Evolutionary conservation across 1,140 invertebrate species (phyloP).

Genomic region (Pectinophora gossypiella): DNA sequence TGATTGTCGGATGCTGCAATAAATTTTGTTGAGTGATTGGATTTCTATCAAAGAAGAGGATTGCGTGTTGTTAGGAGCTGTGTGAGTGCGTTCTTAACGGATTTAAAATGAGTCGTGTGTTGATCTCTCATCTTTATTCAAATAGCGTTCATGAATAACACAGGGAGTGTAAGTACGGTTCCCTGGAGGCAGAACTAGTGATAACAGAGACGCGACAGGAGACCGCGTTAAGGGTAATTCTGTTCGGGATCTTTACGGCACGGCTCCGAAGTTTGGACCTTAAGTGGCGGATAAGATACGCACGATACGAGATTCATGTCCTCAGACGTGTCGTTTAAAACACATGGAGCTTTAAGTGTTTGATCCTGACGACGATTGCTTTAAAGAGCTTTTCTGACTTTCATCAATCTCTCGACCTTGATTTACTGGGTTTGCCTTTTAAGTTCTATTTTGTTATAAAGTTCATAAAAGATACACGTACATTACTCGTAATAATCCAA

Average conservation of each 20-base stretch:
- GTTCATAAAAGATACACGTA: no score
- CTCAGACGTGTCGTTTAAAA: slow-evolving; percentile 2
- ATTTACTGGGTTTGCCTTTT: no score
- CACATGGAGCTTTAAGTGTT: background rate
- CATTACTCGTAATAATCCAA: no score
- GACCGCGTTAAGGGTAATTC: slow-evolving; percentile 49
- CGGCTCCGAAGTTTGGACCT: slow-evolving; percentile 33
- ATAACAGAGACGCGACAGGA: slow-evolving; percentile 38
- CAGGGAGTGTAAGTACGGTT: slow-evolving; percentile 54
- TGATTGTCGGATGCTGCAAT: no score
- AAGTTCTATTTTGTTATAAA: no score
- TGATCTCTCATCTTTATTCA: slow-evolving; percentile 58
- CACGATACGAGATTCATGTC: slow-evolving; percentile 44
- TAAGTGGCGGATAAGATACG: slow-evolving; percentile 41
- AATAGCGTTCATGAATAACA: slow-evolving; percentile 59
- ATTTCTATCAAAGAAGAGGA: no score
- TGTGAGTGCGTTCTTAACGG: no score
- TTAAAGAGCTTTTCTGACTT: no score
- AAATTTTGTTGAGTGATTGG: background rate
- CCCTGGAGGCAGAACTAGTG: slow-evolving; percentile 45
- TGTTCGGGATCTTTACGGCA: slow-evolving; percentile 50
- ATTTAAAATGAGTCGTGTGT: background rate
- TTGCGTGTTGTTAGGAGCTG: no score
- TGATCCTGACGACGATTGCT: background rate
- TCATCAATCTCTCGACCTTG: no score